Evolutionary conservation across 2,113 vertebrate species (phyloP), one percentile per base, ranked within the genome.

Genomic region (Marmota monax): DNA sequence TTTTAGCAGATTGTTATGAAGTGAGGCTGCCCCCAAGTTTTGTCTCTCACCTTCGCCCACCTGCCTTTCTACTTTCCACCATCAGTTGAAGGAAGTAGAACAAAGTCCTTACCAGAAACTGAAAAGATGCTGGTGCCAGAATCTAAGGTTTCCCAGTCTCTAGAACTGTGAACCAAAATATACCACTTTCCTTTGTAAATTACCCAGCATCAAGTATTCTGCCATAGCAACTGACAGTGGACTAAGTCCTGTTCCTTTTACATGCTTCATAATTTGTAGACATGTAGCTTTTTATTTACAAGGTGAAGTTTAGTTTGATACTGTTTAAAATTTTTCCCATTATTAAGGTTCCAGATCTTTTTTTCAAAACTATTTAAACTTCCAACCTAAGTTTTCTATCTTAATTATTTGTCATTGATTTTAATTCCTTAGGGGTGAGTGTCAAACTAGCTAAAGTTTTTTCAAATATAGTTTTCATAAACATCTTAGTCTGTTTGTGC

Each of bases 401-500:
- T 23, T 51, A 51, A 51, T 63, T 53, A 53, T 56, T 58, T 58
- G 23, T 34, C 12, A 95, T 32, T 76, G 48, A 83, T 83, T 76
- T 87, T 77, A 89, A 77, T 77, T 88, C 32, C 9, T 77, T 70
- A 63, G 39, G 42, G 27, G 61, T 74, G 82, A 16, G 22, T 73
- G 29, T 82, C 67, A 17, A 73, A 73, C 34, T 86, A 56, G 11
- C 65, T 87, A 23, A 88, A 61, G 1, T 7, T 34, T 78, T 76
- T 95, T 77, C 39, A 92, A 18, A 72, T 77, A n/a, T 18, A 56
- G 63, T 65, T 84, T 39, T 88, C 27, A 63, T 80, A 34, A 95
- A 39, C 58, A 32, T 85, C 61, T 61, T 91, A 32, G 25, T 70
- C 42, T 32, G 2, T 78, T 53, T 90, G 37, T 86, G 42, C 67